Evolutionary conservation across 1,140 invertebrate species (phyloP).

Genomic region (Fopius arisanus): DNA sequence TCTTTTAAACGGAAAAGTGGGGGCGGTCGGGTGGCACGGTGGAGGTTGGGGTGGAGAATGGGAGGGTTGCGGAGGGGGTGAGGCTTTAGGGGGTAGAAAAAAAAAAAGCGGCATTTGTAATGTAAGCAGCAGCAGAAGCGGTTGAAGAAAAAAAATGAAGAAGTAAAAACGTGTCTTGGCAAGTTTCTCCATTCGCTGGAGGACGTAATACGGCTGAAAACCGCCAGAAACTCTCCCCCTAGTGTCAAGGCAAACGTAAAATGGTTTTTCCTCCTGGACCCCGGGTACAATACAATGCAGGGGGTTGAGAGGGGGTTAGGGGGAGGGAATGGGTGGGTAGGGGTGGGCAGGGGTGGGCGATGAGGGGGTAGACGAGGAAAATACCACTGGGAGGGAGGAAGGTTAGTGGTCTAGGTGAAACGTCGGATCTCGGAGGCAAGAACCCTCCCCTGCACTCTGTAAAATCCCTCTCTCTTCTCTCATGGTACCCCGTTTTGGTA

Average conservation of each 20-base stretch:
- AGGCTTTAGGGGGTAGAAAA: too few relatives aligned
- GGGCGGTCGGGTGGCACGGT: too few relatives aligned
- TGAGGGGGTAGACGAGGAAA: not conserved
- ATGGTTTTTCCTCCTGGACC: slow-evolving; percentile 24
- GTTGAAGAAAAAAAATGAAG: not conserved
- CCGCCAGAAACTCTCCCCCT: not conserved
- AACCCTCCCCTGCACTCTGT: too few relatives aligned
- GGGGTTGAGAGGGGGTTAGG: not conserved
- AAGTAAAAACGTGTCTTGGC: slow-evolving; percentile 9
- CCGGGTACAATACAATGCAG: not conserved
- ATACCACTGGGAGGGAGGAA: not conserved
- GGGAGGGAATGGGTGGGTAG: not conserved
- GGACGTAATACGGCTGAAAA: slow-evolving; percentile 17
- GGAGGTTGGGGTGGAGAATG: too few relatives aligned
- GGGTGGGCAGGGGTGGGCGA: not conserved
- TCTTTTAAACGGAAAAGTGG: not conserved
- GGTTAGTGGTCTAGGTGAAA: slow-evolving; percentile 6
- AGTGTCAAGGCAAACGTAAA: slow-evolving; percentile 29
- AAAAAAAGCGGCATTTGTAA: slow-evolving; percentile 1
- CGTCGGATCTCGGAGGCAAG: slow-evolving; percentile 18
- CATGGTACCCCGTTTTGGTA: not conserved
- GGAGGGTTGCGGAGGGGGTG: too few relatives aligned
- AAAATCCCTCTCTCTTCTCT: too few relatives aligned
- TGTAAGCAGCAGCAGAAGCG: not conserved
- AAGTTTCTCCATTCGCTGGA: slow-evolving; percentile 12